These are phyloP conservation scores for Junonia oenone DNA, from an alignment of 2,888 invertebrate species.

Conservation along the genomic window DNA sequence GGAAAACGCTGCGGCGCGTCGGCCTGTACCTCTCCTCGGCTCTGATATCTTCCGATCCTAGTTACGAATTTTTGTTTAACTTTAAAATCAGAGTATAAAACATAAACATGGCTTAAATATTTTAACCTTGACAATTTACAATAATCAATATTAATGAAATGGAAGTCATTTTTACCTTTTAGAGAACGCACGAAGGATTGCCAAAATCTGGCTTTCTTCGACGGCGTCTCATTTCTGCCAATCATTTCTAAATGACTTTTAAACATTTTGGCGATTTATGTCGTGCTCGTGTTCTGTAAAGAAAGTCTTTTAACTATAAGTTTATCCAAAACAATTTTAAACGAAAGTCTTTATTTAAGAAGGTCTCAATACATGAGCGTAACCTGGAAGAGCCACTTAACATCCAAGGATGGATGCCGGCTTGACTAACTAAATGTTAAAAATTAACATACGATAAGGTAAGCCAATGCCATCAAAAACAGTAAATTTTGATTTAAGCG, in stretches of 20 bases:
- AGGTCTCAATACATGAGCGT: no score
- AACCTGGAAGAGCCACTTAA: no score
- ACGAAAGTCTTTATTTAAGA: no score
- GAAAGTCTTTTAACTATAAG: conserved; percentile 34
- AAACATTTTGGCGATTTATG: conserved; percentile 89
- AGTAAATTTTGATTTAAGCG: no score
- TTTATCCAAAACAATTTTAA: no score
- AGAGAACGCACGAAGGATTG: conserved; percentile 95
- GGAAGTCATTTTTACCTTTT: conserved; percentile 87
- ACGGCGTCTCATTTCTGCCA: conserved; percentile 93
- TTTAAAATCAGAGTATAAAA: no score
- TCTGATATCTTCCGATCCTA: conserved; percentile 93
- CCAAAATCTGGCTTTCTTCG: conserved; percentile 96
- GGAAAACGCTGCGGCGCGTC: conserved; percentile 86
- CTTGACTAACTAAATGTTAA: no score
- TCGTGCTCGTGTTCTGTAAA: conserved; percentile 88
- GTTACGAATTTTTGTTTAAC: not conserved
- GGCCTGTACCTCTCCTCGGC: conserved; percentile 90
- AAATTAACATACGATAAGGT: no score
- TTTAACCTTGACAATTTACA: no score
- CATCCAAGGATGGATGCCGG: no score
- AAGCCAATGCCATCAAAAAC: no score
- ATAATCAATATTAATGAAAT: not conserved
- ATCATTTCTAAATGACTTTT: conserved; percentile 96
- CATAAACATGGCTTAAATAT: no score